phyloP scores from a whole-genome alignment of 1,140 invertebrate species.

The Anastrepha ludens region DNA sequence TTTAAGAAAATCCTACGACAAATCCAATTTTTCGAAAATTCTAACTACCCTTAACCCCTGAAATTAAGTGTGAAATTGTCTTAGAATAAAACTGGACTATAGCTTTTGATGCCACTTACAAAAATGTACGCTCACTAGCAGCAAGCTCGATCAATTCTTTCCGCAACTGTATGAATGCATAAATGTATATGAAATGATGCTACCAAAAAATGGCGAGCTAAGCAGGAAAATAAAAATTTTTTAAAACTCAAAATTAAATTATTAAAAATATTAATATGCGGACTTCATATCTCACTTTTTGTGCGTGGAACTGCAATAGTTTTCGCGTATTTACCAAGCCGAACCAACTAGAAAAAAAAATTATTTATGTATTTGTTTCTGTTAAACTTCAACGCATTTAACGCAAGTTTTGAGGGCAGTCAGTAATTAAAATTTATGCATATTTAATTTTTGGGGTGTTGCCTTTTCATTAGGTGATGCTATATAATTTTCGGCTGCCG shows the following conservation, averaged over 20 bases:
- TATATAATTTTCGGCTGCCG: neutral
- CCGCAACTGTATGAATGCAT: too few species aligned
- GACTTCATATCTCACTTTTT: neutral
- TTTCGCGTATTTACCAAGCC: neutral
- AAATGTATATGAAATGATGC: too few species aligned
- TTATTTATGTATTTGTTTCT: slow-evolving; percentile 6
- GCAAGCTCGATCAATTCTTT: too few species aligned
- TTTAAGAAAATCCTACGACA: too few species aligned
- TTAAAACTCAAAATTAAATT: neutral
- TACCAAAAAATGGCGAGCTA: neutral
- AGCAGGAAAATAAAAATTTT: neutral
- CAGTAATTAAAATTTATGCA: slow-evolving; percentile 68
- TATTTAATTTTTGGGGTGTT: slow-evolving; percentile 72
- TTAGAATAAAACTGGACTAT: too few species aligned
- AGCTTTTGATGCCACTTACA: too few species aligned
- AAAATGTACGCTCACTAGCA: too few species aligned
- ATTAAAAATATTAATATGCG: neutral
- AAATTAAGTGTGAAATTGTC: too few species aligned
- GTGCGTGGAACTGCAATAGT: neutral
- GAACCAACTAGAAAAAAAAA: neutral
- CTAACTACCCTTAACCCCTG: too few species aligned
- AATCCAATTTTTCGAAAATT: too few species aligned
- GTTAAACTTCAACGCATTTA: neutral
- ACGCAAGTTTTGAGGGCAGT: neutral
- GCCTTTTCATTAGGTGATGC: slow-evolving; percentile 64